Evolutionary conservation across 2,113 vertebrate genomes (phyloP), one percentile per base, ranked within the genome.

Genomic region (Cyprinodon variegatus): DNA sequence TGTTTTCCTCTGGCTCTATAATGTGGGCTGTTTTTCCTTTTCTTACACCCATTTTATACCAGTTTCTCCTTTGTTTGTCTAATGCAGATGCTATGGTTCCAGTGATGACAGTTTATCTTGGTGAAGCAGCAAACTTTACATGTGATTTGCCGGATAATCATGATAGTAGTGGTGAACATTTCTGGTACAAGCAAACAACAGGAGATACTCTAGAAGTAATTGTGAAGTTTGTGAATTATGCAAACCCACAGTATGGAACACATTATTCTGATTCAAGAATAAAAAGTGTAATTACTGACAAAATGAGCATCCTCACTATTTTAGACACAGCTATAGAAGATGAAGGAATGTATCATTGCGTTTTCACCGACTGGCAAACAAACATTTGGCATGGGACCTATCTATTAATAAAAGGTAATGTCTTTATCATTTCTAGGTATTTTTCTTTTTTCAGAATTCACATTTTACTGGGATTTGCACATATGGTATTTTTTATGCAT

Each of bases 311-410:
- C 1, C 37, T 84, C 39, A 82, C 77, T 1, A 82, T 84, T 57
- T 1, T 36, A 11, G 61, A 14, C 10, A 71, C 76, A 0, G 14
- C 12, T 2, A 2, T 50, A 17, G 71, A 79, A 38, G 85, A 87
- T 3, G 79, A 84, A 41, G 86, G 77, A 11, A 73, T 83, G 68
- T 83, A 88, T 78, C 80, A 85, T 68, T 85, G 86, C 59, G 64
- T 3, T 36, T 1, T 43, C 7, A 9, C 0, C 0, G 72, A 76
- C 2, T 84, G 67, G 79, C 7, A 4, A 0, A 1, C 3, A 3
- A 11, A 22, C 9, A 8, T 3, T 3, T 87, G 82, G 86, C 82
- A 46, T 2, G 74, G 46, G 6, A 74, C 13, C 0, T 84, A 79
- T 66, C 71, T 87, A 39, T 71, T 17, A 43, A 0, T 87, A 15